These are phyloP conservation scores for Gadus chalcogrammus DNA, from an alignment of 2,113 vertebrate genomes.

Conservation along the genomic window DNA sequence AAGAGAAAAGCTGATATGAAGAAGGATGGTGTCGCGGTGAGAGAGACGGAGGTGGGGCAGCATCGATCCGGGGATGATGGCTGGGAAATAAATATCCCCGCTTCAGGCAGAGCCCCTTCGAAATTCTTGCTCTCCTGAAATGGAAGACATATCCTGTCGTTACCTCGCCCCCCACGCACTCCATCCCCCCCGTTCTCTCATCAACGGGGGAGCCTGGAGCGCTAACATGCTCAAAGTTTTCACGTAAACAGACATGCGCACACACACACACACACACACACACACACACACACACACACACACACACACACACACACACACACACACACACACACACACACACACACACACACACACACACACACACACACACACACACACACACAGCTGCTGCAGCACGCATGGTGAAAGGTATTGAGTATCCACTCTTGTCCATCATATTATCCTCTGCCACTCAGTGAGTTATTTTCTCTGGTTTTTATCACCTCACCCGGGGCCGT, in stretches of 20 bases:
- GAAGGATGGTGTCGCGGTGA: neutral
- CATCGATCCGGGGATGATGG: neutral
- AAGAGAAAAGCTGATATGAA: neutral
- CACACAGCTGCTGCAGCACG: neutral
- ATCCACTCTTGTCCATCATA: neutral
- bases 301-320: neutral
- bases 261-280: neutral
- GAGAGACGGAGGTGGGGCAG: too few species aligned
- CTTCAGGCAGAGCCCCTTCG: too few species aligned
- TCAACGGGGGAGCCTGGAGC: conserved; percentile 11
- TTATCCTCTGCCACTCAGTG: neutral
- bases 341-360: conserved; percentile 1
- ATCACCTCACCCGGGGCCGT: neutral
- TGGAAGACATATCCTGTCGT: conserved; percentile 23
- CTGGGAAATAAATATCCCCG: neutral
- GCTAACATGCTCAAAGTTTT: neutral
- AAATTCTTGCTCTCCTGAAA: neutral
- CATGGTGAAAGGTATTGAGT: neutral
- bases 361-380: conserved; percentile 3
- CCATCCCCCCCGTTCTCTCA: conserved; percentile 20
- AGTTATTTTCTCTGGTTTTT: conserved; percentile 11
- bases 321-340: neutral
- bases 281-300: neutral
- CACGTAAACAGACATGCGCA: neutral
- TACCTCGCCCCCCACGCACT: neutral